Percentiles rank a stretch among this genome's conserved stretches.
Conservation (phyloP, 2,888 invertebrate genomes). For the Lithosia quadra region DNA sequence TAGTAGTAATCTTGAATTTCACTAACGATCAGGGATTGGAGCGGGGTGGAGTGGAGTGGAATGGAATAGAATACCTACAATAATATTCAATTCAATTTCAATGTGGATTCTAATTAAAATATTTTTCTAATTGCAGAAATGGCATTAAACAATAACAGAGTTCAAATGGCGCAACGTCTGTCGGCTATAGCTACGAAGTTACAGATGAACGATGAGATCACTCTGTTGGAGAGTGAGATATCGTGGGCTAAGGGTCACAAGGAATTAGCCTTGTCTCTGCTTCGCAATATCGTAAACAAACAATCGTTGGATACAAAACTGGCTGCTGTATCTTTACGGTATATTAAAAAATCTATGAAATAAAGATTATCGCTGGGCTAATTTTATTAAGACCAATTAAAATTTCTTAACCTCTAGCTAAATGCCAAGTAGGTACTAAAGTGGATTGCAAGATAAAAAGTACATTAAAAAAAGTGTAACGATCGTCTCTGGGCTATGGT, state of each 20-base stretch:
- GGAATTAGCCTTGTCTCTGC: constrained; percentile 78
- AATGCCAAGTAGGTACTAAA: no score
- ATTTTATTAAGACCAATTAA: no score
- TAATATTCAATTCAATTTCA: no score
- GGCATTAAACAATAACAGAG: constrained; percentile 82
- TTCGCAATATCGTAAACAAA: constrained; percentile 70
- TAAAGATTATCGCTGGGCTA: no score
- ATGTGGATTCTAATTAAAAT: no score
- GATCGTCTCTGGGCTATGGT: no score
- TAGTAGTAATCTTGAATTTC: neutral
- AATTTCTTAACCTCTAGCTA: no score
- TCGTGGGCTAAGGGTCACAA: constrained; percentile 82
- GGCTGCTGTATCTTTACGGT: constrained; percentile 77
- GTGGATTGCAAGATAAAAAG: no score
- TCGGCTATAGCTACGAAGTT: constrained; percentile 77
- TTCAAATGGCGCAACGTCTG: constrained; percentile 85
- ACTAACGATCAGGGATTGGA: no score
- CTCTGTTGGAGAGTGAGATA: constrained; percentile 76
- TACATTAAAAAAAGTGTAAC: constrained; percentile 37
- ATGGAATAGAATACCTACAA: no score
- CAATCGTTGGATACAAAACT: constrained; percentile 61
- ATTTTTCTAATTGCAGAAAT: constrained; percentile 70
- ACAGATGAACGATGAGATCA: constrained; percentile 66
- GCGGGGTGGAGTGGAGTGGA: no score
- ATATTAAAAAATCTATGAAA: constrained; percentile 15